phyloP scores from a whole-genome alignment of 2,888 invertebrate genomes.

The Slavum lentiscoides region DNA sequence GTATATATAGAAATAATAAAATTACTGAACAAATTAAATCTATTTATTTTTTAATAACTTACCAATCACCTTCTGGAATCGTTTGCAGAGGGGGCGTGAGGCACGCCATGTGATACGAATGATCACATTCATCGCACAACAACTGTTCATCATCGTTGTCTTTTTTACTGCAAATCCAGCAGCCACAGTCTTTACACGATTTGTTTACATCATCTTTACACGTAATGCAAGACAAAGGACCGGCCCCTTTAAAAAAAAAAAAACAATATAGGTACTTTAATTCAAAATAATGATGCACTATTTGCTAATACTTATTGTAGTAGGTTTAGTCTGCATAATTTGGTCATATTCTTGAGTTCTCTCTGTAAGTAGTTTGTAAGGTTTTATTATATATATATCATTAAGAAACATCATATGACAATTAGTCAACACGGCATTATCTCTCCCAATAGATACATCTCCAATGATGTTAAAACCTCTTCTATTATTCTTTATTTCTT shows the following conservation, averaged over 20 bases:
- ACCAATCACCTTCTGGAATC: slow-evolving; percentile 75
- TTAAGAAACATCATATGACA: slow-evolving; percentile 65
- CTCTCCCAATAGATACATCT: slow-evolving; percentile 65
- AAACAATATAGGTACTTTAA: background rate
- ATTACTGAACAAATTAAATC: background rate
- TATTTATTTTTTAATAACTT: slow-evolving; percentile 38
- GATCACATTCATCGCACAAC: slow-evolving; percentile 81
- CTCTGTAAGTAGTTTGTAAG: slow-evolving; percentile 62
- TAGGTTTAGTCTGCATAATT: slow-evolving; percentile 54
- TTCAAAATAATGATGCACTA: background rate
- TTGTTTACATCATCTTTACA: slow-evolving; percentile 70
- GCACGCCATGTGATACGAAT: slow-evolving; percentile 74
- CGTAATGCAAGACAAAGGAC: slow-evolving; percentile 65
- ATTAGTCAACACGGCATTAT: slow-evolving; percentile 56
- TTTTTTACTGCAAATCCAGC: slow-evolving; percentile 73
- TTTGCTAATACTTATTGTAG: slow-evolving; percentile 52
- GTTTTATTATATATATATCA: slow-evolving; percentile 71
- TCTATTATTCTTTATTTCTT: slow-evolving; percentile 61
- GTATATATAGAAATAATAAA: background rate
- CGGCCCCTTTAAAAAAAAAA: slow-evolving; percentile 45
- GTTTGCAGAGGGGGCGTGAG: slow-evolving; percentile 70
- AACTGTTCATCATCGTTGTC: slow-evolving; percentile 73
- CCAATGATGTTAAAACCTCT: slow-evolving; percentile 63
- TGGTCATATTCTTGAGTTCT: slow-evolving; percentile 61
- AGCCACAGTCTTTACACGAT: slow-evolving; percentile 76